Percentiles rank a stretch among this genome's conserved stretches.
These are phyloP conservation scores for Sebastes matsubarae DNA, from an alignment of 2,797 vertebrate genomes.

Conservation along the genomic window DNA sequence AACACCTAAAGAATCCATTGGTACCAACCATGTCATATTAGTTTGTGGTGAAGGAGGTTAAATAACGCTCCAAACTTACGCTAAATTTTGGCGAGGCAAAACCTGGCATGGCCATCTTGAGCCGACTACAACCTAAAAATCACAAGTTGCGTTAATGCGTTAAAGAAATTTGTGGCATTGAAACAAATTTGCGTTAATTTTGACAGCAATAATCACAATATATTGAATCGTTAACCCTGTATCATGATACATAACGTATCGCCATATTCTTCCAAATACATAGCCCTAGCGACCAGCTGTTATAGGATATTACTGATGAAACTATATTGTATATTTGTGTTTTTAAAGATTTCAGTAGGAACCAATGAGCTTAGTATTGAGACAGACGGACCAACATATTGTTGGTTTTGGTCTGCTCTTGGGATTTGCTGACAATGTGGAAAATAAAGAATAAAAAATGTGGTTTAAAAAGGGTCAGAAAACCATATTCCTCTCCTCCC, in stretches of 20 bases:
- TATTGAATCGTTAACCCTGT: too few species aligned
- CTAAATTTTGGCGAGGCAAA: too few species aligned
- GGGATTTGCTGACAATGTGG: not conserved
- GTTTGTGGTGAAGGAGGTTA: too few species aligned
- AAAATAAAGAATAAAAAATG: not conserved
- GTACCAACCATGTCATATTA: too few species aligned
- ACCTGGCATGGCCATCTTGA: too few species aligned
- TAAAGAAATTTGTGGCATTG: rapidly evolving
- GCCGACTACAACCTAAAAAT: too few species aligned
- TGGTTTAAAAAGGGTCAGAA: not conserved
- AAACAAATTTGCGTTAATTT: rapidly evolving
- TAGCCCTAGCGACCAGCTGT: not conserved
- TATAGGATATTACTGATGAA: not conserved
- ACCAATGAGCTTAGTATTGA: not conserved
- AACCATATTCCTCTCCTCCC: not conserved
- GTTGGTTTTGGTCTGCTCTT: not conserved
- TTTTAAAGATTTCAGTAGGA: not conserved
- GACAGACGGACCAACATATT: not conserved
- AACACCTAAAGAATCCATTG: too few species aligned
- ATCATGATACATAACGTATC: too few species aligned
- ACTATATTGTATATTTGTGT: not conserved
- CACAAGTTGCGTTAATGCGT: too few species aligned
- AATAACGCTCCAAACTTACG: too few species aligned
- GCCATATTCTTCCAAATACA: too few species aligned
- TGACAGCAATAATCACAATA: too few species aligned